Evolutionary conservation across 2,113 vertebrate genomes (phyloP).

Genomic region (Caretta caretta): DNA sequence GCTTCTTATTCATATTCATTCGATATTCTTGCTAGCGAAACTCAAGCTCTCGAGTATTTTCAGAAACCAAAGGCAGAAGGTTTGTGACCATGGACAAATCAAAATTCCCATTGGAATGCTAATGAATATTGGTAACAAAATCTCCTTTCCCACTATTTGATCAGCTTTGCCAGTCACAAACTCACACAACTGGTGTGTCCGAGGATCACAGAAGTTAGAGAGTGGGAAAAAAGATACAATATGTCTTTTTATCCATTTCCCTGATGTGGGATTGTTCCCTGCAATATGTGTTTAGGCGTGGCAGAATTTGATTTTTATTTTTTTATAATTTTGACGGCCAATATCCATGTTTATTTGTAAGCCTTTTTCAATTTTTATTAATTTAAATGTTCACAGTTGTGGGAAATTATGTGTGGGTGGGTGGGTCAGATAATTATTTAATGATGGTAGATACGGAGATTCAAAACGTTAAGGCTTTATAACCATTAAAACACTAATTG

Average conservation of each 20-base stretch:
- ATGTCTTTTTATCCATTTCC: conserved; percentile 7
- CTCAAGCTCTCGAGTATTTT: conserved; percentile 43
- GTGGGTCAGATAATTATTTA: background rate
- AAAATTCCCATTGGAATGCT: conserved; percentile 53
- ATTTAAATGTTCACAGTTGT: background rate
- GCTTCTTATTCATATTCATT: conserved; percentile 12
- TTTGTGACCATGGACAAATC: conserved; percentile 24
- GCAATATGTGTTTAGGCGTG: background rate
- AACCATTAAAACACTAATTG: background rate
- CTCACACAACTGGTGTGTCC: background rate
- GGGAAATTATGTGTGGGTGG: background rate
- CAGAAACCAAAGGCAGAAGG: conserved; percentile 52
- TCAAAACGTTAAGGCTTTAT: background rate
- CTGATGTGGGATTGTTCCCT: background rate
- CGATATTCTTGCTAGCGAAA: conserved; percentile 20
- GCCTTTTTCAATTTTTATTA: background rate
- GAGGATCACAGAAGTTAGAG: conserved; percentile 35
- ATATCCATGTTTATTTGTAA: background rate
- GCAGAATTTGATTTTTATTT: background rate
- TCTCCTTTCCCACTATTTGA: conserved; percentile 20
- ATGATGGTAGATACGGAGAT: background rate
- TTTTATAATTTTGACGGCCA: background rate
- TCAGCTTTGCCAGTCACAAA: conserved; percentile 36
- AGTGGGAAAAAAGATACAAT: background rate
- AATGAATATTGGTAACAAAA: conserved; percentile 58